Evolutionary conservation across 2,888 invertebrate species (phyloP).

Genomic region (Pelosia muscerda): DNA sequence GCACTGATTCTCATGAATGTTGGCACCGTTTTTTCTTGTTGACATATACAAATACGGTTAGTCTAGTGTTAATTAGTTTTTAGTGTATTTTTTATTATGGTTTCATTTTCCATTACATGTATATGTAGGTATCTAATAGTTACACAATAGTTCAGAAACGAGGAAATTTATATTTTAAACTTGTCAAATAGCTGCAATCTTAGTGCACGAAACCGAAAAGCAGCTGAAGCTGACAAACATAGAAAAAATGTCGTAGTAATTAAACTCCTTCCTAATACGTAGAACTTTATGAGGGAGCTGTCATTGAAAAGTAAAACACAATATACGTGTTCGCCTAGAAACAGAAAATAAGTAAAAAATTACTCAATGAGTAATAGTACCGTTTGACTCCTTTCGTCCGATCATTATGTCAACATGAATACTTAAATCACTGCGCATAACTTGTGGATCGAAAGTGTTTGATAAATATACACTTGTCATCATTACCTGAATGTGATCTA

Average conservation of each 20-base stretch:
- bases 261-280: background rate
- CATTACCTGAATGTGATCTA: constrained; percentile 84
- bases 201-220: background rate
- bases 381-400: constrained; percentile 76
- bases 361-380: constrained; percentile 66
- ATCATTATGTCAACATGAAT: constrained; percentile 83
- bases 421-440: constrained; percentile 79
- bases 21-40: constrained; percentile 43
- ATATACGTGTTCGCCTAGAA: background rate
- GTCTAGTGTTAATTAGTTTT: constrained; percentile 46
- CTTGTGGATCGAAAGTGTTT: constrained; percentile 83
- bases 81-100: constrained; percentile 17
- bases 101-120: background rate
- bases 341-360: constrained; percentile 7
- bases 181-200: background rate
- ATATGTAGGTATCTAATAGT: background rate
- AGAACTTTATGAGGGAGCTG: background rate
- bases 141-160: background rate
- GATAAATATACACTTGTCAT: constrained; percentile 81
- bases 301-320: background rate
- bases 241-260: background rate
- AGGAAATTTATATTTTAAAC: background rate
- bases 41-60: constrained; percentile 37
- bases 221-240: background rate
- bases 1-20: constrained; percentile 57